These are phyloP conservation scores for Graphium colonna DNA, from an alignment of 2,888 invertebrate species.

Conservation along the genomic window DNA sequence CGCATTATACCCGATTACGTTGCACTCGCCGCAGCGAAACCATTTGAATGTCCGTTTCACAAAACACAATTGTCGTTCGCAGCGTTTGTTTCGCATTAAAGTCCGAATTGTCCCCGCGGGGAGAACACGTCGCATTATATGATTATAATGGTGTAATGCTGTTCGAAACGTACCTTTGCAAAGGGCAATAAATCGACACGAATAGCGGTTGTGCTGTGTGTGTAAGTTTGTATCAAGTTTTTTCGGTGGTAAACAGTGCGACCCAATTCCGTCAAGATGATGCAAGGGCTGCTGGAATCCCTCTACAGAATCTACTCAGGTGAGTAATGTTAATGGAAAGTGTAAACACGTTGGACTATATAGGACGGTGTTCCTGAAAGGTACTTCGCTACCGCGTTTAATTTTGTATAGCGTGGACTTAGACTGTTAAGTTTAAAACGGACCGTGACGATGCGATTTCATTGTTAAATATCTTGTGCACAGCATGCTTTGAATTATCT, in stretches of 20 bases:
- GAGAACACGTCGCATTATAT: constrained; percentile 53
- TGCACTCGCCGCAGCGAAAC: constrained; percentile 28
- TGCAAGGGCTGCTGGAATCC: constrained; percentile 74
- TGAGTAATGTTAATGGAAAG: constrained; percentile 36
- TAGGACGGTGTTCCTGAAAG: constrained; percentile 5
- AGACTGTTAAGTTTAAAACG: too few species aligned
- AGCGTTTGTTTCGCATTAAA: constrained; percentile 20
- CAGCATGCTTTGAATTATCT: too few species aligned
- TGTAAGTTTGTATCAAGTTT: too few species aligned
- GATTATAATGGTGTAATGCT: constrained; percentile 45
- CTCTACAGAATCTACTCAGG: constrained; percentile 73
- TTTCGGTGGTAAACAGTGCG: constrained; percentile 43
- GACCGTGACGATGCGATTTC: too few species aligned
- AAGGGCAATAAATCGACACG: constrained; percentile 13
- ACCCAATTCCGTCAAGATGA: constrained; percentile 58
- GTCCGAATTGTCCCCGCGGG: constrained; percentile 10
- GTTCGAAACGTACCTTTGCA: constrained; percentile 26
- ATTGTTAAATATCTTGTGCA: too few species aligned
- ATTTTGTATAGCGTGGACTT: too few species aligned
- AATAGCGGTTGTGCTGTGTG: too few species aligned
- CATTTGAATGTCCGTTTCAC: constrained; percentile 27
- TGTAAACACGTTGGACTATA: constrained; percentile 14
- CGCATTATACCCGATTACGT: constrained; percentile 11
- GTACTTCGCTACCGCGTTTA: too few species aligned
- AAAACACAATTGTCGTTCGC: constrained; percentile 14